Conservation (phyloP, 2,113 vertebrate species). For the Meles meles region DNA sequence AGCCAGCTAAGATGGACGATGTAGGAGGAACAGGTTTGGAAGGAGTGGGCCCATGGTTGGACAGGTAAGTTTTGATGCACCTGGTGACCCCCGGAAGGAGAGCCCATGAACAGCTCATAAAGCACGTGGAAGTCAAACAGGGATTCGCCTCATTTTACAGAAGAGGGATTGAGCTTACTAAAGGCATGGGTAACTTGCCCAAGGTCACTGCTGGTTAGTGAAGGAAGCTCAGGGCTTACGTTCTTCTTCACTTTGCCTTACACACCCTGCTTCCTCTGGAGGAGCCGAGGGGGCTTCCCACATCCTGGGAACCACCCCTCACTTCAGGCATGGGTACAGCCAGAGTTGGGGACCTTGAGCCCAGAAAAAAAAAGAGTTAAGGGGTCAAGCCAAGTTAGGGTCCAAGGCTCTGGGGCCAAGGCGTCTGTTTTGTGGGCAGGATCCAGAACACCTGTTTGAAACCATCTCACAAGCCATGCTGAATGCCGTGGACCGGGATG, state of each 20-base stretch:
- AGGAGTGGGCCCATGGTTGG: not conserved
- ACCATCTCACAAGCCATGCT: constrained; percentile 98
- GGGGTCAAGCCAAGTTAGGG: not conserved
- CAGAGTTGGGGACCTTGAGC: not conserved
- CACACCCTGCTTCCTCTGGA: not conserved
- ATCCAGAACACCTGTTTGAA: constrained; percentile 95
- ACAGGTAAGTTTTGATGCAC: not conserved
- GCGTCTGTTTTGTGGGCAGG: constrained; percentile 78
- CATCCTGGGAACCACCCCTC: not conserved
- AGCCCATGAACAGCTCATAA: not conserved
- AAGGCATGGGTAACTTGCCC: not conserved
- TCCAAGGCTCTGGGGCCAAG: not conserved
- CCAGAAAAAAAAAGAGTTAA: not conserved
- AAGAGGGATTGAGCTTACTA: not conserved
- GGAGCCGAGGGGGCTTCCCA: not conserved
- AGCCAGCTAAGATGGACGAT: not conserved
- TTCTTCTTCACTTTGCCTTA: not conserved
- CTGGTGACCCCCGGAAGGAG: not conserved
- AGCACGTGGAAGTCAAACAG: not conserved
- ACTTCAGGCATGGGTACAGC: not conserved
- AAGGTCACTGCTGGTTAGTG: not conserved
- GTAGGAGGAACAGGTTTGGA: not conserved
- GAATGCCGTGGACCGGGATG: constrained; percentile 95
- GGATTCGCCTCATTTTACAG: not conserved
- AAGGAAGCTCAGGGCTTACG: not conserved